These are phyloP conservation scores for Colletes latitarsis DNA, from an alignment of 1,140 invertebrate species.

Conservation along the genomic window DNA sequence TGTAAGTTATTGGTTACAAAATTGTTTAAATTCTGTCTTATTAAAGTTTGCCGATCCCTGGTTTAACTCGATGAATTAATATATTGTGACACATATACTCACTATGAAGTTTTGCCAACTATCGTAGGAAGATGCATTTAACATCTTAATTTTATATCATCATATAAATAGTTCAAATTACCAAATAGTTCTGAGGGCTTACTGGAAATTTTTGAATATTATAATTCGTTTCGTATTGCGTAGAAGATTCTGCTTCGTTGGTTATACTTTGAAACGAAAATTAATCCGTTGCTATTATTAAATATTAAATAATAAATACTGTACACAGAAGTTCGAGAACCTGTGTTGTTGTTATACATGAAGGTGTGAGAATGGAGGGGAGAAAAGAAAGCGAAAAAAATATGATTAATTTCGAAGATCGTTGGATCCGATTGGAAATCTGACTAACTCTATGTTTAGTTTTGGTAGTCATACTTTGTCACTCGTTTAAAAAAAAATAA, in stretches of 20 bases:
- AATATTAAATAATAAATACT: background rate
- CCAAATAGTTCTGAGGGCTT: background rate
- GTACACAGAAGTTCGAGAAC: background rate
- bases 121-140: background rate
- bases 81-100: background rate
- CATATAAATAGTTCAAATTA: background rate
- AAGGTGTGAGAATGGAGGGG: conserved; percentile 1
- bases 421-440: conserved; percentile 26
- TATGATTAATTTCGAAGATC: conserved; percentile 1
- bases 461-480: background rate
- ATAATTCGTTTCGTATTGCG: background rate
- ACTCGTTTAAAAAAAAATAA: conserved; percentile 19
- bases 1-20: too few relatives aligned
- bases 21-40: too few relatives aligned
- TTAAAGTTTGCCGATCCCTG: too few relatives aligned
- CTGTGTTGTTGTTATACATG: background rate
- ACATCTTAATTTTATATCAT: background rate
- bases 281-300: background rate
- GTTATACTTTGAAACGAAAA: background rate
- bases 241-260: conserved; percentile 3
- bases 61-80: too few relatives aligned
- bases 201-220: conserved; percentile 11
- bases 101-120: background rate
- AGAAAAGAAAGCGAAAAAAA: conserved; percentile 1
- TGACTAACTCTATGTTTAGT: conserved; percentile 11